phyloP scores from a whole-genome alignment of 2,113 vertebrate species.

The Motacilla alba region DNA sequence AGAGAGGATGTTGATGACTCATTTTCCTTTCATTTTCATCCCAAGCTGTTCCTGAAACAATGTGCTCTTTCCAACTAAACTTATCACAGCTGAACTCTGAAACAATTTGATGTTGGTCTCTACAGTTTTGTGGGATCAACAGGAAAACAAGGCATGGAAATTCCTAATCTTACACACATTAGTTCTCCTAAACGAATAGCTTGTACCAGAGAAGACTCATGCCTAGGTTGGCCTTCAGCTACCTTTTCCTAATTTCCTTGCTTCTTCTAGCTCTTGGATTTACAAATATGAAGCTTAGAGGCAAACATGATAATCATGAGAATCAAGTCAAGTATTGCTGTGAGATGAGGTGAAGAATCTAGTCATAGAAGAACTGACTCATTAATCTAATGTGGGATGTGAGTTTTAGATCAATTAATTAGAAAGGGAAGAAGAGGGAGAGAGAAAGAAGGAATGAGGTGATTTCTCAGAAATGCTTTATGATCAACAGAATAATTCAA shows the following conservation, averaged over 20 bases:
- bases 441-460: background rate
- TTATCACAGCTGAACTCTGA: background rate
- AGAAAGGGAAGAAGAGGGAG: background rate
- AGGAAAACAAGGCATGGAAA: background rate
- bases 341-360: background rate
- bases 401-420: background rate
- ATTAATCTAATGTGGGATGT: background rate
- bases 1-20: slow-evolving; percentile 23
- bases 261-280: background rate
- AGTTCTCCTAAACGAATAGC: background rate
- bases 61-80: background rate
- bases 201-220: background rate
- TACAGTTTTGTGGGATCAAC: background rate
- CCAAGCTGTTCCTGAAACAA: slow-evolving; percentile 17
- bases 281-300: background rate
- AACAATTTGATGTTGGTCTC: background rate
- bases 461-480: background rate
- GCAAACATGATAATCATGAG: background rate
- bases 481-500: background rate
- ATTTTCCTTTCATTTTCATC: slow-evolving; percentile 35
- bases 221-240: background rate
- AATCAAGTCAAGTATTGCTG: background rate
- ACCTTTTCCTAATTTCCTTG: background rate
- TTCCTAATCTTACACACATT: background rate
- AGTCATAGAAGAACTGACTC: background rate